Evolutionary conservation across 2,888 invertebrate genomes (phyloP).

Genomic region (Neria commutata): DNA sequence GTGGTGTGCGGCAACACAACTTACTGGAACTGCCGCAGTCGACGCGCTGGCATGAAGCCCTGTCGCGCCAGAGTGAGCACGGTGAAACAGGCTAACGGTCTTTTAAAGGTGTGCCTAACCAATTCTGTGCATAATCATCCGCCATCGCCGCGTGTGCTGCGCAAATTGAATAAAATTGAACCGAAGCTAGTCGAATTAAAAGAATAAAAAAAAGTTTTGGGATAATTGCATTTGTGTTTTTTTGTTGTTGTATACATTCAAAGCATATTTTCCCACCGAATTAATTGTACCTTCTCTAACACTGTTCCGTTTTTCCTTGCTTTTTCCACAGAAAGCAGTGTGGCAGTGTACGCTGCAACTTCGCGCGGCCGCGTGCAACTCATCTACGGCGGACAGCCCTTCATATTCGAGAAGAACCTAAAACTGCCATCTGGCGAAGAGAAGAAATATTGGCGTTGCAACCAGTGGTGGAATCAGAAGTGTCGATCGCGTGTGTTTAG

Average conservation of each 20-base stretch:
- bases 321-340: slow-evolving; percentile 42
- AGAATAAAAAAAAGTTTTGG: background rate
- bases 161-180: slow-evolving; percentile 7
- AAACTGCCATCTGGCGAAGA: slow-evolving; percentile 55
- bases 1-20: slow-evolving; percentile 50
- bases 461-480: slow-evolving; percentile 63
- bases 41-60: slow-evolving; percentile 46
- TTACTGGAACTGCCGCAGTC: slow-evolving; percentile 60
- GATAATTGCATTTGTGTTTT: too few relatives aligned
- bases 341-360: slow-evolving; percentile 60
- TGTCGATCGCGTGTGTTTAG: slow-evolving; percentile 62
- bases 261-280: background rate
- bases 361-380: slow-evolving; percentile 61
- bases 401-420: slow-evolving; percentile 60
- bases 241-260: too few relatives aligned
- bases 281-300: background rate
- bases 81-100: slow-evolving; percentile 46
- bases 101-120: slow-evolving; percentile 53
- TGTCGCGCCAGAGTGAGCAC: slow-evolving; percentile 56
- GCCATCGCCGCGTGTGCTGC: slow-evolving; percentile 49
- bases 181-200: background rate
- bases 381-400: slow-evolving; percentile 61
- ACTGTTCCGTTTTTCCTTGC: slow-evolving; percentile 1
- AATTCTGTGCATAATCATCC: slow-evolving; percentile 57
- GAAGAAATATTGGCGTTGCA: slow-evolving; percentile 62